Conservation (phyloP, 2,113 vertebrate genomes). For the Corythaeola cristata region DNA sequence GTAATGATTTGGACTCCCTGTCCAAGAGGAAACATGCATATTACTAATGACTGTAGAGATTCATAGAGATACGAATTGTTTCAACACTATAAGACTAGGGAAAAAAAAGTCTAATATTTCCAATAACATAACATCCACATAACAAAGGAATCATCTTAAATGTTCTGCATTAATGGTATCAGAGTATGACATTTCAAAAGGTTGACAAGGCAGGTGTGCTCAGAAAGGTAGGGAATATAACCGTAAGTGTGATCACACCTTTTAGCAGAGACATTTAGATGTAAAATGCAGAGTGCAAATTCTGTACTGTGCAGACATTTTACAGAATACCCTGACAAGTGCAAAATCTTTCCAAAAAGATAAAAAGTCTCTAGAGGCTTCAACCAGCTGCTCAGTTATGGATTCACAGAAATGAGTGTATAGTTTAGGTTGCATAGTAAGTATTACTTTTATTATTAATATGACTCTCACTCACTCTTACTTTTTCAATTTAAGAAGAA, state of each 20-base stretch:
- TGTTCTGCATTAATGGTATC: not conserved
- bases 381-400: not conserved
- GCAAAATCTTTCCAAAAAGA: not conserved
- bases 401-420: not conserved
- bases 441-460: not conserved
- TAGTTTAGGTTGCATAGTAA: not conserved
- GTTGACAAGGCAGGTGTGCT: not conserved
- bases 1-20: not conserved
- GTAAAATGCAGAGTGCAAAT: not conserved
- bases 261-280: slow-evolving; percentile 37
- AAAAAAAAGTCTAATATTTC: not conserved
- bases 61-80: not conserved
- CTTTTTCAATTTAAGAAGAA: not conserved
- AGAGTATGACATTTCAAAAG: not conserved
- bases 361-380: not conserved
- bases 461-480: not conserved
- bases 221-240: not conserved
- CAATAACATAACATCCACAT: not conserved
- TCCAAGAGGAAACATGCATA: not conserved
- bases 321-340: not conserved
- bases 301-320: not conserved
- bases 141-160: not conserved
- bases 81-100: not conserved
- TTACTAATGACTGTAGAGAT: not conserved
- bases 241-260: not conserved